Evolutionary conservation across 2,113 vertebrate genomes (phyloP).

Genomic region (Meles meles): DNA sequence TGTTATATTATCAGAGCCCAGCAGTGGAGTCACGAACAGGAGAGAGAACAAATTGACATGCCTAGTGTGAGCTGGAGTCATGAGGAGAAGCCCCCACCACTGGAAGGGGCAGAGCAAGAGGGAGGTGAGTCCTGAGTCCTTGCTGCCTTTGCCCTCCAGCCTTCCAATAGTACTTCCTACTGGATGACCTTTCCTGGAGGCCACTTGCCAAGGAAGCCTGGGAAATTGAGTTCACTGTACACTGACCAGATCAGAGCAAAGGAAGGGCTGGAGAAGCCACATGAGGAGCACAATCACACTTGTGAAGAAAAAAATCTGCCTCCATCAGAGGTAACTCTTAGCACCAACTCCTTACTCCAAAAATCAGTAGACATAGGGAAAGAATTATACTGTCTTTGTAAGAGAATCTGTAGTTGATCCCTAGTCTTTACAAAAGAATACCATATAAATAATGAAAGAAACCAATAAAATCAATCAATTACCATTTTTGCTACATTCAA

Average conservation of each 20-base stretch:
- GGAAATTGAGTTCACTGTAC: not conserved
- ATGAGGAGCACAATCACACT: not conserved
- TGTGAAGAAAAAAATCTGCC: not conserved
- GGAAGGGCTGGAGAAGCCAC: not conserved
- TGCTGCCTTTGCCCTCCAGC: rapidly evolving
- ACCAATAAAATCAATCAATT: not conserved
- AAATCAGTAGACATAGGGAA: not conserved
- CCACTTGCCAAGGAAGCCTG: not conserved
- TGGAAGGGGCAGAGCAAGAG: not conserved
- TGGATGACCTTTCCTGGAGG: not conserved
- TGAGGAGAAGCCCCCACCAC: not conserved
- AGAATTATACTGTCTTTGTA: not conserved
- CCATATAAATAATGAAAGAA: not conserved
- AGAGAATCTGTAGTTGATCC: not conserved
- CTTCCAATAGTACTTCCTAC: not conserved
- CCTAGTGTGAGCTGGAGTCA: not conserved
- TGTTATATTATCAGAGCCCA: not conserved
- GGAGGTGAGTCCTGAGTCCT: too few relatives aligned
- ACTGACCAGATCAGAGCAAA: not conserved
- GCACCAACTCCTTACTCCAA: not conserved
- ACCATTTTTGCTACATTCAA: not conserved
- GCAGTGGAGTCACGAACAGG: not conserved
- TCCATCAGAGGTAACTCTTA: not conserved
- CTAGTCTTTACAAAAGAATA: not conserved
- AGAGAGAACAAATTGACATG: not conserved